Evolutionary conservation across 2,888 invertebrate genomes (phyloP).

Genomic region (Papilio elwesi): DNA sequence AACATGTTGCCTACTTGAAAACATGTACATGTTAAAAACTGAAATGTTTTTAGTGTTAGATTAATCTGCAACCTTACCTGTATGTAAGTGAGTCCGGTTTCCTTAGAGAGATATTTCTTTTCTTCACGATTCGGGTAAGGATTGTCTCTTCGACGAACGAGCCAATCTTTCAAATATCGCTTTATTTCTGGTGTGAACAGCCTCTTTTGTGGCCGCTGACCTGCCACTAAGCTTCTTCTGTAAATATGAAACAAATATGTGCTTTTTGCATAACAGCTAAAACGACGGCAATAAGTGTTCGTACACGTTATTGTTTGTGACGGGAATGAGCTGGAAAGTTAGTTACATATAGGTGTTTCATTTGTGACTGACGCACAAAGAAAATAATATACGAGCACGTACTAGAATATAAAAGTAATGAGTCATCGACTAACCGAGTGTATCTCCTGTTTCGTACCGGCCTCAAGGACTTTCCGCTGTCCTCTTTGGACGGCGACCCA

Average conservation of each 20-base stretch:
- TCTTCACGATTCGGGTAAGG: conserved; percentile 91
- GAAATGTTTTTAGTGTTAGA: conserved; percentile 42
- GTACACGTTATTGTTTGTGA: neutral
- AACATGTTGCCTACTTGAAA: conserved; percentile 53
- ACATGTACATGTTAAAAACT: conserved; percentile 45
- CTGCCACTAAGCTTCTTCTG: conserved; percentile 84
- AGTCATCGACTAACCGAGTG: conserved; percentile 86
- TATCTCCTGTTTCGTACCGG: conserved; percentile 89
- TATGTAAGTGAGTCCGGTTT: conserved; percentile 91
- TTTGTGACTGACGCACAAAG: conserved; percentile 76
- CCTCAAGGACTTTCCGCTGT: conserved; percentile 82
- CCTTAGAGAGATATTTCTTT: conserved; percentile 88
- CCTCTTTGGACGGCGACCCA: conserved; percentile 65
- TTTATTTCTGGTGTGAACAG: conserved; percentile 92
- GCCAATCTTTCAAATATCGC: conserved; percentile 90
- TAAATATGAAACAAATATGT: conserved; percentile 47
- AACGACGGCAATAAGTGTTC: neutral
- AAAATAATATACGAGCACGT: conserved; percentile 55
- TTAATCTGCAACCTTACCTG: conserved; percentile 81
- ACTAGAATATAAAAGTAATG: conserved; percentile 70
- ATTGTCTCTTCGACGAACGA: conserved; percentile 89
- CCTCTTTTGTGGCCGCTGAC: conserved; percentile 87
- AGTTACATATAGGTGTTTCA: conserved; percentile 42
- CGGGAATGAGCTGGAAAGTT: neutral
- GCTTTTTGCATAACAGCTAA: neutral